phyloP scores from a whole-genome alignment of 2,797 vertebrate genomes.

The Pangasius larnaudii region DNA sequence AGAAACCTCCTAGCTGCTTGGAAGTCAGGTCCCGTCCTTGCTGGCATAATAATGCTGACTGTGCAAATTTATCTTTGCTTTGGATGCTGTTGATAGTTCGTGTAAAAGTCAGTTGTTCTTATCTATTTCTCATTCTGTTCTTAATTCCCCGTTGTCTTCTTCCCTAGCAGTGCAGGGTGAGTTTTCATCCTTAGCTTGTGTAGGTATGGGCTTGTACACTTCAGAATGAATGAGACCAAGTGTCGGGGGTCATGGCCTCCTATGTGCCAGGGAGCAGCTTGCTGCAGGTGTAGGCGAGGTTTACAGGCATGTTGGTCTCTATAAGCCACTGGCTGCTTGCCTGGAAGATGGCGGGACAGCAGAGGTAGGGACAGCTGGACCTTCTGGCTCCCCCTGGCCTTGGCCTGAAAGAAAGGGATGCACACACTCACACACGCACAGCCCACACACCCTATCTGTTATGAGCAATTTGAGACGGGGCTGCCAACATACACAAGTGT shows the following conservation, averaged over 20 bases:
- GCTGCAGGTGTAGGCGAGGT: conserved; percentile 41
- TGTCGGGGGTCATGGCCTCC: conserved; percentile 1
- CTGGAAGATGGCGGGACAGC: conserved; percentile 60
- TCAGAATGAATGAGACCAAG: neutral
- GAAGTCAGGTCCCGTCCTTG: neutral
- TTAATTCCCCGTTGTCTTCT: conserved; percentile 18
- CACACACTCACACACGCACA: conserved; percentile 36
- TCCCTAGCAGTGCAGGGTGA: neutral
- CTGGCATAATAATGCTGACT: neutral
- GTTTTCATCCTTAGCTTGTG: neutral
- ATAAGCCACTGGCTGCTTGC: conserved; percentile 54
- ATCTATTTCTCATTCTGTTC: neutral
- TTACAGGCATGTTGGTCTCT: conserved; percentile 52
- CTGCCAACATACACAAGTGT: conserved; percentile 16
- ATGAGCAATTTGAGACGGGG: conserved; percentile 27
- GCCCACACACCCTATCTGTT: conserved; percentile 18
- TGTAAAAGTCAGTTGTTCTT: neutral
- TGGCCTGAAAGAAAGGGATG: conserved; percentile 52
- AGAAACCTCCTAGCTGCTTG: neutral
- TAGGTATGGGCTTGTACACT: neutral
- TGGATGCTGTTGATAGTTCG: neutral
- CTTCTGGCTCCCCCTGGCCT: conserved; percentile 55
- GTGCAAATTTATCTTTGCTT: neutral
- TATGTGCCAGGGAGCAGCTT: conserved; percentile 40
- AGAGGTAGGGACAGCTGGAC: conserved; percentile 70